Conservation (phyloP, 2,113 vertebrate species). For the Oreotragus oreotragus region DNA sequence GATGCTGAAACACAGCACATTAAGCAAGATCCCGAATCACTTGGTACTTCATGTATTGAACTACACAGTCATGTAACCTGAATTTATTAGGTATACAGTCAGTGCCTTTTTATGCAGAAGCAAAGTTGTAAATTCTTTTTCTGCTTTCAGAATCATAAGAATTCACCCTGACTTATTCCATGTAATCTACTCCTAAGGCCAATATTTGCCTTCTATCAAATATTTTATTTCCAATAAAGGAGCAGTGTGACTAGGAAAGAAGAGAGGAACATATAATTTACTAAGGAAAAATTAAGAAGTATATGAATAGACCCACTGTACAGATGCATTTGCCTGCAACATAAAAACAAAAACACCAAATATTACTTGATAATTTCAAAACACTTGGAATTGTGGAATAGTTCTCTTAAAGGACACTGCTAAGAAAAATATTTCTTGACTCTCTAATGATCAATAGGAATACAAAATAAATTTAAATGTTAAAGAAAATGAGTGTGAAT, state of each 20-base stretch:
- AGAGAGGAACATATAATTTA: background rate
- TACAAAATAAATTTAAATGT: conserved; percentile 11
- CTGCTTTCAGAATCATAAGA: background rate
- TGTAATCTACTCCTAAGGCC: background rate
- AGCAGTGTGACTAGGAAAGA: background rate
- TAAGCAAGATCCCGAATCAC: background rate
- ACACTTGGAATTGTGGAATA: background rate
- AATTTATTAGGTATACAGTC: background rate
- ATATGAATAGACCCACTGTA: background rate
- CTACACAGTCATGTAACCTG: background rate
- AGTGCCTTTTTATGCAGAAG: background rate
- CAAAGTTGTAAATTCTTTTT: background rate
- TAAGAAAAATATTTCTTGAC: background rate
- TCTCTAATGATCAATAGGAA: background rate
- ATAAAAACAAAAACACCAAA: background rate
- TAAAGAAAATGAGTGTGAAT: background rate
- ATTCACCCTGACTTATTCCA: background rate
- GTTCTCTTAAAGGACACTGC: background rate
- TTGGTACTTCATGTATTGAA: background rate
- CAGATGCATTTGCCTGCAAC: background rate
- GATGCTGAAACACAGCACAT: conserved; percentile 5
- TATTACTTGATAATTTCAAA: background rate
- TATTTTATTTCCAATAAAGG: background rate
- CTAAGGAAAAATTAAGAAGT: background rate
- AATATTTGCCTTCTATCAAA: background rate